Percentiles rank a stretch among this genome's conserved stretches.
These are phyloP conservation scores for Rhinoderma darwinii DNA, from an alignment of 2,113 vertebrate species.

Conservation along the genomic window DNA sequence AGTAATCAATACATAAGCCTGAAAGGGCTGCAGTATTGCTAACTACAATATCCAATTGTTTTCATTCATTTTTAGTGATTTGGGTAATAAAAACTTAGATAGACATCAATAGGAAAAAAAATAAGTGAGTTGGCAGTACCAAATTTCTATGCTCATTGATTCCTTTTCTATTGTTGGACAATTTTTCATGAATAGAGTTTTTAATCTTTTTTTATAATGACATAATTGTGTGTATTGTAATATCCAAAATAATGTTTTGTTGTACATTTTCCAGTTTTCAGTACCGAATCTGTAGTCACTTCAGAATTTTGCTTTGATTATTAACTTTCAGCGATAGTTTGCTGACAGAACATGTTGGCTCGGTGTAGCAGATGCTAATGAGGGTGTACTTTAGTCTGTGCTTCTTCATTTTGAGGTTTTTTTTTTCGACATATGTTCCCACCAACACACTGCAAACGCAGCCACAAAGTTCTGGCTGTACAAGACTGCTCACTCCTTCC, in stretches of 20 bases:
- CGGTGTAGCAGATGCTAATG: slow-evolving; percentile 40
- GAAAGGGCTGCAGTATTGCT: neutral
- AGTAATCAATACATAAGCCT: slow-evolving; percentile 25
- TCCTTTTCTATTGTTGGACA: too few species aligned
- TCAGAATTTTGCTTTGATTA: neutral
- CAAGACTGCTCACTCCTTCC: neutral
- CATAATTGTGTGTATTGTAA: too few species aligned
- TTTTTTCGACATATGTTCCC: slow-evolving; percentile 53
- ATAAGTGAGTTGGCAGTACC: too few species aligned
- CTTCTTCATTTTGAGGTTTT: slow-evolving; percentile 51
- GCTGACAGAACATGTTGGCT: slow-evolving; percentile 40
- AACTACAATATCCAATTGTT: neutral
- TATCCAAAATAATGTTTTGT: neutral
- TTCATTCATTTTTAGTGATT: too few species aligned
- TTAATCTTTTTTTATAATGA: too few species aligned
- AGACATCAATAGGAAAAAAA: too few species aligned
- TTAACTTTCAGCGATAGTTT: slow-evolving; percentile 14
- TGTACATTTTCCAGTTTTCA: neutral
- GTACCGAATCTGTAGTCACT: neutral
- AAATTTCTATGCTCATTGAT: too few species aligned
- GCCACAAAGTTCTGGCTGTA: slow-evolving; percentile 42
- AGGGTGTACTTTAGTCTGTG: slow-evolving; percentile 34
- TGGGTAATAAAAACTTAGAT: too few species aligned
- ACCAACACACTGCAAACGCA: slow-evolving; percentile 47
- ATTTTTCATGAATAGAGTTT: too few species aligned